A percentile compares a stretch with the other conserved stretches of the same genome.
phyloP scores from a whole-genome alignment of 2,113 vertebrate genomes.

The Hippocampus mohnikei region DNA sequence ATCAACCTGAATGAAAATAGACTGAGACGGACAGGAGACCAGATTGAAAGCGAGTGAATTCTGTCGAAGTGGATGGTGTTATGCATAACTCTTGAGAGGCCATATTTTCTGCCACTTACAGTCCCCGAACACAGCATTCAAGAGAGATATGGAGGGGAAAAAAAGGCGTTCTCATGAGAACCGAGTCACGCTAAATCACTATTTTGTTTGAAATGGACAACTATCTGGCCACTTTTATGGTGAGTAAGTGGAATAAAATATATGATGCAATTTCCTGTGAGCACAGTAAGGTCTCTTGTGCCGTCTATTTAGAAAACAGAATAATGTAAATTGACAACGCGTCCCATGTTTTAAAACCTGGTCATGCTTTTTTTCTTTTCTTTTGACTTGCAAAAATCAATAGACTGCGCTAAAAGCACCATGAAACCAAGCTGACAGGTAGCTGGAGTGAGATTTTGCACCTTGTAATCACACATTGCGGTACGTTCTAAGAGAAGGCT shows the following conservation, averaged over 20 bases:
- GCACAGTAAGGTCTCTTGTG: too few relatives aligned
- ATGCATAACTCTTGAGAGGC: neutral
- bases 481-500: neutral
- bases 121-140: neutral
- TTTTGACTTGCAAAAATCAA: neutral
- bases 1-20: neutral
- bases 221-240: neutral
- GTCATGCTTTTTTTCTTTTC: neutral
- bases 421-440: neutral
- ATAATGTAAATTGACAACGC: neutral
- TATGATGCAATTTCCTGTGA: too few relatives aligned
- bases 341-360: neutral
- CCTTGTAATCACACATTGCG: neutral
- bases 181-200: neutral
- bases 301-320: neutral
- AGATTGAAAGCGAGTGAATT: neutral
- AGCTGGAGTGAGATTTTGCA: neutral
- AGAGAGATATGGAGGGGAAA: neutral
- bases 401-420: neutral
- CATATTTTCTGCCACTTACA: neutral
- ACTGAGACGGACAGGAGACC: neutral
- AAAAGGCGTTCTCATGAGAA: neutral
- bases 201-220: neutral
- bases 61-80: neutral
- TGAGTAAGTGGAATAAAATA: too few relatives aligned